These are phyloP conservation scores for Drosophila guanche DNA, from an alignment of 1,140 invertebrate species.

Conservation along the genomic window DNA sequence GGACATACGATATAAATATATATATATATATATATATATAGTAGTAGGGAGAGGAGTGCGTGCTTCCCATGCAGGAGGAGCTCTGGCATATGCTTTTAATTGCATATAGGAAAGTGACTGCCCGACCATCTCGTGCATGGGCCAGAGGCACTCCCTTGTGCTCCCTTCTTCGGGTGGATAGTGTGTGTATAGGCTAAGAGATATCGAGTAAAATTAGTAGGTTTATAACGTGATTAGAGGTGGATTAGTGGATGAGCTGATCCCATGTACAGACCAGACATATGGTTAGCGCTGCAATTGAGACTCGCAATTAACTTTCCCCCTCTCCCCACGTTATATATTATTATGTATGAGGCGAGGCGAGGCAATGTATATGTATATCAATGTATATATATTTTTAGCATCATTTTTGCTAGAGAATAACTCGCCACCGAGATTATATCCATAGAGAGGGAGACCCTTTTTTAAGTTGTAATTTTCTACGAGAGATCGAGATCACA, in stretches of 20 bases:
- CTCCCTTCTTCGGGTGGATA: background rate
- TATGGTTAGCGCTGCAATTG: background rate
- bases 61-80: conserved; percentile 1
- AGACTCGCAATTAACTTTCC: conserved; percentile 4
- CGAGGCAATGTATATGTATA: conserved; percentile 40
- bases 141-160: background rate
- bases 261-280: conserved; percentile 1
- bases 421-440: conserved; percentile 77
- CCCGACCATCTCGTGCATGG: background rate
- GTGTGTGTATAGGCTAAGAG: conserved; percentile 16
- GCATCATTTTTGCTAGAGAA: conserved; percentile 62
- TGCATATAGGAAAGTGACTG: conserved; percentile 1
- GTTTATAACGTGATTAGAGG: conserved; percentile 26
- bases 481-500: conserved; percentile 12
- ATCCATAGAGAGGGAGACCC: conserved; percentile 38
- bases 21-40: background rate
- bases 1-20: background rate
- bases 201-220: conserved; percentile 7
- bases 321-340: conserved; percentile 15
- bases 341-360: no score
- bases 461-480: conserved; percentile 51
- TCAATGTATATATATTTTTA: conserved; percentile 51
- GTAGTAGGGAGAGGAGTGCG: background rate
- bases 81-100: conserved; percentile 7
- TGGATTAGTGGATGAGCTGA: conserved; percentile 1